Percentiles rank a stretch among this genome's conserved stretches.
These are phyloP conservation scores for Xenotilapia flavipinnis DNA, from an alignment of 2,113 vertebrate species.

Conservation along the genomic window DNA sequence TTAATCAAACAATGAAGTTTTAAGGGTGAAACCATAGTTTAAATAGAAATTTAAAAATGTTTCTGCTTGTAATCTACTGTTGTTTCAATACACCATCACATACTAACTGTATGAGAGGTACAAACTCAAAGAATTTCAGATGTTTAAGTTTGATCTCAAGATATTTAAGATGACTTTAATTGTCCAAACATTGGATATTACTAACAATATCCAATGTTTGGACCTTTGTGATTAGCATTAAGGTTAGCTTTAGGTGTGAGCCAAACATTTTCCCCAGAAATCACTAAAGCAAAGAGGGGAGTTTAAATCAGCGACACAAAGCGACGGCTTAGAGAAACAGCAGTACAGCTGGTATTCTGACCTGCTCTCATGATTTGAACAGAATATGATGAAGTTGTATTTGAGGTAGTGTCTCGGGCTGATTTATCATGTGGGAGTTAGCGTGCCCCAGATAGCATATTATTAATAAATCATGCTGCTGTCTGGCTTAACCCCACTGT, in stretches of 20 bases:
- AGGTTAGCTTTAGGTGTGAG: background rate
- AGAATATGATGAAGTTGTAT: background rate
- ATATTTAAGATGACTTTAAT: background rate
- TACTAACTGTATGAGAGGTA: background rate
- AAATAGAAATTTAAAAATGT: background rate
- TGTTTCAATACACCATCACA: background rate
- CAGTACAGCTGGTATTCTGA: background rate
- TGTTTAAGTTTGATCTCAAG: background rate
- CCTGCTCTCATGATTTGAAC: background rate
- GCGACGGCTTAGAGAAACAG: background rate
- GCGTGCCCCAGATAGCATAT: background rate
- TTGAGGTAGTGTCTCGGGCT: background rate
- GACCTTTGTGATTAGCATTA: background rate
- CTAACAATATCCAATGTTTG: background rate
- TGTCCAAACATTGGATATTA: background rate
- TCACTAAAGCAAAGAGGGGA: background rate
- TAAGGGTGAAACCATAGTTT: background rate
- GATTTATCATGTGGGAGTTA: background rate
- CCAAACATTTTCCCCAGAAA: background rate
- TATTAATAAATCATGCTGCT: conserved; percentile 8
- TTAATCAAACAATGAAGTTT: background rate
- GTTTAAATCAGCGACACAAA: background rate
- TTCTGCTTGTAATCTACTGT: background rate
- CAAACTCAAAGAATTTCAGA: background rate
- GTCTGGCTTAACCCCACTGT: conserved; percentile 6